Percentiles rank a stretch among this genome's conserved stretches.
phyloP scores from a whole-genome alignment of 1,140 invertebrate species.

The Procambarus clarkii region DNA sequence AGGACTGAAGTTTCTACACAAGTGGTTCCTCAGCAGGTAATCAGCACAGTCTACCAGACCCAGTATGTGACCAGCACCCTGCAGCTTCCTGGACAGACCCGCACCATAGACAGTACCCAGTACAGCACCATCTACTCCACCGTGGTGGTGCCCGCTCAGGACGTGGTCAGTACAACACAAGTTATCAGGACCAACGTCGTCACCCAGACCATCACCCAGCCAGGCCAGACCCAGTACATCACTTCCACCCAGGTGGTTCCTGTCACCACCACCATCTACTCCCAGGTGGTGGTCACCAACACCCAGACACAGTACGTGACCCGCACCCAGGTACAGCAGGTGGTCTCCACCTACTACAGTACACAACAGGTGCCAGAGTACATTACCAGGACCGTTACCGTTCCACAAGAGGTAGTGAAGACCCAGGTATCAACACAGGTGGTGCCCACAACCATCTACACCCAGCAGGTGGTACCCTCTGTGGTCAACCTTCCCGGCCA shows the following conservation, averaged over 20 bases:
- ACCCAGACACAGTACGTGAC: slow-evolving; percentile 52
- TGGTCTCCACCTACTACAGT: slow-evolving; percentile 37
- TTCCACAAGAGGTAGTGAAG: slow-evolving; percentile 54
- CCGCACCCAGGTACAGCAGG: slow-evolving; percentile 45
- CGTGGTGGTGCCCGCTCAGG: too few relatives aligned
- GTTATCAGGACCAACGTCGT: too few relatives aligned
- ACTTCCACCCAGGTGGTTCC: slow-evolving; percentile 54
- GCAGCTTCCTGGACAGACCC: too few relatives aligned
- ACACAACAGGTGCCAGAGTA: slow-evolving; percentile 61
- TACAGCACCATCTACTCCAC: too few relatives aligned
- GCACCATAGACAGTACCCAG: too few relatives aligned
- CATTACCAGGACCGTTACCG: slow-evolving; percentile 46
- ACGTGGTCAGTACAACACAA: too few relatives aligned
- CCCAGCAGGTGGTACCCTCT: slow-evolving; percentile 45
- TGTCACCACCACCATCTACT: slow-evolving; percentile 51
- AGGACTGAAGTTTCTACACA: too few relatives aligned
- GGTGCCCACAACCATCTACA: slow-evolving; percentile 53
- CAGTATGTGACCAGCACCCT: too few relatives aligned
- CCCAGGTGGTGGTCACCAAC: slow-evolving; percentile 29
- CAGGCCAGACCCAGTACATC: slow-evolving; percentile 50
- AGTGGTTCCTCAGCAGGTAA: too few relatives aligned
- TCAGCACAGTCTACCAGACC: too few relatives aligned
- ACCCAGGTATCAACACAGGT: slow-evolving; percentile 53
- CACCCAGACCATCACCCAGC: slow-evolving; percentile 54
- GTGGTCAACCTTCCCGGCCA: slow-evolving; percentile 53